Evolutionary conservation across 2,113 vertebrate genomes (phyloP), one percentile per base, ranked within the genome.

Genomic region (Cololabis saira): DNA sequence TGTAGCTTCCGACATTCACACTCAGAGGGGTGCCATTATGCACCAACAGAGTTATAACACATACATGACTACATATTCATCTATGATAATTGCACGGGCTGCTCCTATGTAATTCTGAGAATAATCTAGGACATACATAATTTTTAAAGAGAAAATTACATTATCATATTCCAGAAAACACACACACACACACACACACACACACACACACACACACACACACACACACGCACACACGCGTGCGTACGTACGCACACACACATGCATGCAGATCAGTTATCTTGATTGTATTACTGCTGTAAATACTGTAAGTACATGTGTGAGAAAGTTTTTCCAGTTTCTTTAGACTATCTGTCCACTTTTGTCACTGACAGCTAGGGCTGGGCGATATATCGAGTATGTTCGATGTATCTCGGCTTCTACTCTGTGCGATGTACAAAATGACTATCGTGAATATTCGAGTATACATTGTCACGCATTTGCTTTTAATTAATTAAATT

Each of bases 131-230:
- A 52, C 49, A 12, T 42, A 52, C 59, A 41, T 61, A 17, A 15
- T 50, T 50, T 51, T 22, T 42, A 24, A 41, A 42, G 48, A 41
- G 48, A 62, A 51, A 62, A 62, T 62, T 62, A 42, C 47, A 62
- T 51, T 62, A 63, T 52, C 49, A 43, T 53, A 43, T 53, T 64
- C 49, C 37, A 44, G 21, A 21, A 53, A 44, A 53, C 10, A 19
- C 0, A 22, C 15, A 8, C 33, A 37, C 33, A 30, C 30, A 30
- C 8, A 30, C 30, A 30, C 8, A 19, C 44, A 49, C 17, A 18
- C 1, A 21, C n/a, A 8, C 18, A 12, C 44, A 16, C 30, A n/a
- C n/a, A n/a, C 17, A 6, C 12, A 43, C 10, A 19, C 0, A 22
- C 15, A 8, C 33, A 9, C 18, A 12, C 45, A n/a, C 19, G 12